Evolutionary conservation across 2,113 vertebrate genomes (phyloP).

Genomic region (Cyprinodon tularosa): DNA sequence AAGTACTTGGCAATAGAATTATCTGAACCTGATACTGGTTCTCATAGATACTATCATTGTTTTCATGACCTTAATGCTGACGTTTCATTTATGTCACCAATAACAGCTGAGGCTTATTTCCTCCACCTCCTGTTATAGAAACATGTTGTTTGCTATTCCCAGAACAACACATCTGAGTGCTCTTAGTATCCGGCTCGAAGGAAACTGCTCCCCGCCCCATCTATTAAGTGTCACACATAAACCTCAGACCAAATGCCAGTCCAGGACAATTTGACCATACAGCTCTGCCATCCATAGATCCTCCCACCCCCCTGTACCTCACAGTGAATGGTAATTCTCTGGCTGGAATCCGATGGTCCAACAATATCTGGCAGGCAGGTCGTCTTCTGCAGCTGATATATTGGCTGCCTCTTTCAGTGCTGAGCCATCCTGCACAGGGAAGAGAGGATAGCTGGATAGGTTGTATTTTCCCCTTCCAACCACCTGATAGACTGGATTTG

Average conservation of each 20-base stretch:
- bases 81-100: constrained; percentile 6
- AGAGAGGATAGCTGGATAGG: not conserved
- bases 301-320: constrained; percentile 23
- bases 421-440: constrained; percentile 14
- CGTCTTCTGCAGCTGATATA: constrained; percentile 26
- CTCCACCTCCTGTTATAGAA: not conserved
- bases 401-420: constrained; percentile 33
- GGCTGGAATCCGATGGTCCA: constrained; percentile 47
- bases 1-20: too few species aligned
- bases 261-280: constrained; percentile 26
- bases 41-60: too few species aligned
- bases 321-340: constrained; percentile 46
- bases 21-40: too few species aligned
- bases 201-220: not conserved
- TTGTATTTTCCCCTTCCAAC: constrained; percentile 16
- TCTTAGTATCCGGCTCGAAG: not conserved
- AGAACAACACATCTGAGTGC: constrained; percentile 17
- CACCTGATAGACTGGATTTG: constrained; percentile 47
- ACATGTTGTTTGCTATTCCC: constrained; percentile 12
- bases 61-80: not conserved
- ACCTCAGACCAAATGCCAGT: constrained; percentile 41
- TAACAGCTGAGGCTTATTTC: constrained; percentile 12
- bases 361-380: constrained; percentile 47
- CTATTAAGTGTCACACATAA: constrained; percentile 22
- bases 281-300: constrained; percentile 54